phyloP scores from a whole-genome alignment of 2,888 invertebrate species.

The Yponomeuta plumbellus region DNA sequence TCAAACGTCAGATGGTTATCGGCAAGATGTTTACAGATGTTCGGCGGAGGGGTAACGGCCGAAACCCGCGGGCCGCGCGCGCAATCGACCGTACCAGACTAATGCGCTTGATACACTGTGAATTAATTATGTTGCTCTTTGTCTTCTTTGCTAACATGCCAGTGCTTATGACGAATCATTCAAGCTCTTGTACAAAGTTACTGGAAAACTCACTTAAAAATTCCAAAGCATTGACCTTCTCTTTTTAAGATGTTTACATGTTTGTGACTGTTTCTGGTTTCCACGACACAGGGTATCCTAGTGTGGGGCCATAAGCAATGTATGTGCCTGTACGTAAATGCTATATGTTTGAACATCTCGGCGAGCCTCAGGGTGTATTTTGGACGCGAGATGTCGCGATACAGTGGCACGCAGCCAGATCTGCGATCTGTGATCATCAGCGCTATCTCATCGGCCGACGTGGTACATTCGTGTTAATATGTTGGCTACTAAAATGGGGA shows the following conservation, averaged over 20 bases:
- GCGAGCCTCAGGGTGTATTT: slow-evolving; percentile 2
- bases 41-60: slow-evolving; percentile 65
- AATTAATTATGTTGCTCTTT: slow-evolving; percentile 57
- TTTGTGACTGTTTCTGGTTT: too few relatives aligned
- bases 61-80: slow-evolving; percentile 46
- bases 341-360: background rate
- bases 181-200: background rate
- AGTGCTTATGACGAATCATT: slow-evolving; percentile 10
- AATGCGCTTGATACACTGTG: slow-evolving; percentile 55
- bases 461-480: slow-evolving; percentile 3
- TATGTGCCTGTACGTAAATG: too few relatives aligned
- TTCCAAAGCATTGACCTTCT: background rate
- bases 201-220: background rate
- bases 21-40: slow-evolving; percentile 74
- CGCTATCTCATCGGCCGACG: slow-evolving; percentile 1
- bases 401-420: slow-evolving; percentile 65
- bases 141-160: slow-evolving; percentile 30
- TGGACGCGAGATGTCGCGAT: slow-evolving; percentile 58
- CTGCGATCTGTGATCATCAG: slow-evolving; percentile 37
- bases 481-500: background rate
- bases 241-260: too few relatives aligned
- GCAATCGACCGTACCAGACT: slow-evolving; percentile 57
- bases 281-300: too few relatives aligned
- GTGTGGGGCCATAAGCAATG: too few relatives aligned
- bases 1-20: slow-evolving; percentile 75